Conservation (phyloP, 2,113 vertebrate genomes). For the Syngnathus typhle region DNA sequence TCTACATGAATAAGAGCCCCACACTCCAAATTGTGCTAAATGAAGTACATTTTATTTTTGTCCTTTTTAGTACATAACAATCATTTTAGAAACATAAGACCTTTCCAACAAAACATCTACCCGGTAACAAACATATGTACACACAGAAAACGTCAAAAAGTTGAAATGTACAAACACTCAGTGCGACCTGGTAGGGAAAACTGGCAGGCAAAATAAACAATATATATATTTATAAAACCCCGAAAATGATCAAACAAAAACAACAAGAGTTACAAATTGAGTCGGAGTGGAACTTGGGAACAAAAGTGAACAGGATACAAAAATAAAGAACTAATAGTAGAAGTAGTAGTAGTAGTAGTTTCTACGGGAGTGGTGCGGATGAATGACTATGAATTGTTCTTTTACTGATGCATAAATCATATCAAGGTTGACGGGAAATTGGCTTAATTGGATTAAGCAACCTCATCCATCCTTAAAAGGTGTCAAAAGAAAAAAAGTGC, state of each 20-base stretch:
- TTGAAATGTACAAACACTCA: constrained; percentile 70
- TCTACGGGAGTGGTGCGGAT: not conserved
- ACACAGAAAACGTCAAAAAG: constrained; percentile 53
- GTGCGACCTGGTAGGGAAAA: constrained; percentile 52
- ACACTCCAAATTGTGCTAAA: constrained; percentile 71
- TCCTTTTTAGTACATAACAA: constrained; percentile 77
- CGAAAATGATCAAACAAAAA: constrained; percentile 16
- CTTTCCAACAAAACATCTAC: constrained; percentile 72
- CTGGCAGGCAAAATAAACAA: constrained; percentile 40
- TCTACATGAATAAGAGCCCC: not conserved
- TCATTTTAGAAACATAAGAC: constrained; percentile 75
- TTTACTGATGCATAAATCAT: not conserved
- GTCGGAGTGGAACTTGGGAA: constrained; percentile 1
- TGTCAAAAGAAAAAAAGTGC: constrained; percentile 46
- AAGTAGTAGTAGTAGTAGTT: not conserved
- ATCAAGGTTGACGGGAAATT: not conserved
- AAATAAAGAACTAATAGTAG: not conserved
- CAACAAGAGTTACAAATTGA: constrained; percentile 17
- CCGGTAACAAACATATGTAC: constrained; percentile 74
- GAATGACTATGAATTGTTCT: not conserved
- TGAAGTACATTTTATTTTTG: constrained; percentile 75
- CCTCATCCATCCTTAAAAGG: constrained; percentile 34
- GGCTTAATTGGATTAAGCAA: too few species aligned
- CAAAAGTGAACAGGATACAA: not conserved
- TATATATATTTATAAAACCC: constrained; percentile 32